Percentiles rank a stretch among this genome's conserved stretches.
Evolutionary conservation across 2,888 invertebrate species (phyloP).

Genomic region (Atrina japonica): DNA sequence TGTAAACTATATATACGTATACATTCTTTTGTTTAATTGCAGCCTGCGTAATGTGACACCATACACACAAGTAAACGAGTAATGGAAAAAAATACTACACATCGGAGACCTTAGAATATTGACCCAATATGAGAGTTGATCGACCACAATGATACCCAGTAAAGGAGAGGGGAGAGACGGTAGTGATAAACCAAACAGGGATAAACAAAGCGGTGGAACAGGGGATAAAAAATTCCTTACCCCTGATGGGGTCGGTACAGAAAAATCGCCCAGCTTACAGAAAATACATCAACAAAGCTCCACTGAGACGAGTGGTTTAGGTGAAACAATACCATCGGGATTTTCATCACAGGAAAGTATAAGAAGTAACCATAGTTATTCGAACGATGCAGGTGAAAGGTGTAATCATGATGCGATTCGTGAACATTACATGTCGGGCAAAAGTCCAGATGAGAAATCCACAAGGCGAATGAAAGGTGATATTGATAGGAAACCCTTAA

Average conservation of each 20-base stretch:
- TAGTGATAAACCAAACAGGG: conserved; percentile 13
- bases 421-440: conserved; percentile 20
- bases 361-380: conserved; percentile 55
- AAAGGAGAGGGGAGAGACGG: conserved; percentile 1
- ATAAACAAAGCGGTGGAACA: conserved; percentile 36
- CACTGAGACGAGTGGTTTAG: conserved; percentile 74
- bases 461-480: conserved; percentile 15
- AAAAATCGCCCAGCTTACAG: conserved; percentile 58
- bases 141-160: too few species aligned
- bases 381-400: conserved; percentile 10
- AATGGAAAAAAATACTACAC: too few species aligned
- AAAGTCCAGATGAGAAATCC: conserved; percentile 10
- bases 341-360: conserved; percentile 74
- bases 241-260: conserved; percentile 49
- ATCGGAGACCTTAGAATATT: too few species aligned
- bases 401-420: conserved; percentile 13
- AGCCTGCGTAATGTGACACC: too few species aligned
- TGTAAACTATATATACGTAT: too few species aligned
- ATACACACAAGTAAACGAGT: too few species aligned
- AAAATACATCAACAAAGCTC: conserved; percentile 73
- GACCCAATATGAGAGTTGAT: too few species aligned
- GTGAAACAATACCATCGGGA: conserved; percentile 71
- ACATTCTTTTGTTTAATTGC: too few species aligned
- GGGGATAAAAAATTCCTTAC: conserved; percentile 50
- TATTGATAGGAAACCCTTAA: conserved; percentile 25